Evolutionary conservation across 2,797 vertebrate species (phyloP).

Genomic region (Nannoperca australis): DNA sequence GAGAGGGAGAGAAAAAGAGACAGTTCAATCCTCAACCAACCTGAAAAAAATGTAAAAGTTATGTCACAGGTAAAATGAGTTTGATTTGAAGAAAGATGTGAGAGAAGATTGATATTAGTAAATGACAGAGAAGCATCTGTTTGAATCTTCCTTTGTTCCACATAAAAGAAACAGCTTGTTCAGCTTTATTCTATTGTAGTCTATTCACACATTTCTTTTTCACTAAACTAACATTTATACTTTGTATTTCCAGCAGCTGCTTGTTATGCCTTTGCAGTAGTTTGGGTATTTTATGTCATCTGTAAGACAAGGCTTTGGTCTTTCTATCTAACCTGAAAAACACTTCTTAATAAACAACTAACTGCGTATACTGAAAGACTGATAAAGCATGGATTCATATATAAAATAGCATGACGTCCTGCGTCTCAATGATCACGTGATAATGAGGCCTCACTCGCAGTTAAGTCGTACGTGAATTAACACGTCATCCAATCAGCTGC

Average conservation of each 20-base stretch:
- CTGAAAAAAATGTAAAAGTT: no score
- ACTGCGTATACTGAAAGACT: not conserved
- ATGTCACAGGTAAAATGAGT: not conserved
- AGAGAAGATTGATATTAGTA: no score
- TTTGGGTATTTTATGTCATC: not conserved
- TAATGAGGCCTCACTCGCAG: not conserved
- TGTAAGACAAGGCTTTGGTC: not conserved
- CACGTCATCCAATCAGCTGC: conserved; percentile 7
- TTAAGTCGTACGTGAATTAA: conserved; percentile 1
- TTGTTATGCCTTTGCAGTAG: not conserved
- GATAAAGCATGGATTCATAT: not conserved
- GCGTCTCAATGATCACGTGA: not conserved
- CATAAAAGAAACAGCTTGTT: not conserved
- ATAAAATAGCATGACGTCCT: not conserved
- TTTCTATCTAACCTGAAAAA: not conserved
- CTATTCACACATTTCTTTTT: not conserved
- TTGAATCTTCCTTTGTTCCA: not conserved
- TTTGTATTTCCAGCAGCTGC: not conserved
- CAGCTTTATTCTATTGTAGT: not conserved
- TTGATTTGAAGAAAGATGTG: not conserved
- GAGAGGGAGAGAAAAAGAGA: not conserved
- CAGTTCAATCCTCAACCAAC: not conserved
- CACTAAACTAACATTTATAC: not conserved
- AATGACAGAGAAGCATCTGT: no score
- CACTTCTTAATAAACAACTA: not conserved